Conservation (phyloP, 1,140 invertebrate genomes). For the Bombus haemorrhoidalis region DNA sequence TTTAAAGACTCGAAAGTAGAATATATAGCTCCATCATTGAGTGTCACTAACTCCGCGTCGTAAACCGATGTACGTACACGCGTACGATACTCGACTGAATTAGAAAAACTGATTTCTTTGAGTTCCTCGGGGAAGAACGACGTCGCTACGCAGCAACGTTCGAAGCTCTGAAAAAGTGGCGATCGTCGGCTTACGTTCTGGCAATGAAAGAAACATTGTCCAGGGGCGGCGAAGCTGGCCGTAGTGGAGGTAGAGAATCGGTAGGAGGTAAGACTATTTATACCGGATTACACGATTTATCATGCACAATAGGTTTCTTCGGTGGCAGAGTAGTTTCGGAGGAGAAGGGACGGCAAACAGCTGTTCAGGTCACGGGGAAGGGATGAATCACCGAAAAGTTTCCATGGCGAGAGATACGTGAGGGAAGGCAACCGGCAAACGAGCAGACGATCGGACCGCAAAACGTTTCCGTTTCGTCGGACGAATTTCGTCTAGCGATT, state of each 20-base stretch:
- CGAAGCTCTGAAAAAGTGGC: too few relatives aligned
- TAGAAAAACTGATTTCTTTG: too few relatives aligned
- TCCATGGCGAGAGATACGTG: conserved; percentile 53
- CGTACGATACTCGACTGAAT: too few relatives aligned
- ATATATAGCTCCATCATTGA: background rate
- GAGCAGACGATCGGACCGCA: background rate
- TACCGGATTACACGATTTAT: conserved; percentile 41
- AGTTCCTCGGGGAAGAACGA: too few relatives aligned
- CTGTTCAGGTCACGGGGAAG: conserved; percentile 62
- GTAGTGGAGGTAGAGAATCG: background rate
- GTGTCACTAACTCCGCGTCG: too few relatives aligned
- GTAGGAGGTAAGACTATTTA: conserved; percentile 43
- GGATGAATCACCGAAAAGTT: conserved; percentile 79
- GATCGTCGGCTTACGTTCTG: too few relatives aligned
- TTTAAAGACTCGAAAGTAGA: conserved; percentile 1
- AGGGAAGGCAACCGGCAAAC: background rate
- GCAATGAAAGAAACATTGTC: background rate
- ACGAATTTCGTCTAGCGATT: background rate
- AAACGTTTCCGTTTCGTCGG: background rate
- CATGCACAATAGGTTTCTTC: conserved; percentile 17
- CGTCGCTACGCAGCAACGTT: too few relatives aligned
- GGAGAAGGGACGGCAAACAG: conserved; percentile 40
- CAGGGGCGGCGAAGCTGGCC: background rate
- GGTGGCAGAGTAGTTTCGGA: background rate
- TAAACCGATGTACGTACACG: too few relatives aligned